Conservation (phyloP, 2,113 vertebrate genomes). For the Clupea harengus region DNA sequence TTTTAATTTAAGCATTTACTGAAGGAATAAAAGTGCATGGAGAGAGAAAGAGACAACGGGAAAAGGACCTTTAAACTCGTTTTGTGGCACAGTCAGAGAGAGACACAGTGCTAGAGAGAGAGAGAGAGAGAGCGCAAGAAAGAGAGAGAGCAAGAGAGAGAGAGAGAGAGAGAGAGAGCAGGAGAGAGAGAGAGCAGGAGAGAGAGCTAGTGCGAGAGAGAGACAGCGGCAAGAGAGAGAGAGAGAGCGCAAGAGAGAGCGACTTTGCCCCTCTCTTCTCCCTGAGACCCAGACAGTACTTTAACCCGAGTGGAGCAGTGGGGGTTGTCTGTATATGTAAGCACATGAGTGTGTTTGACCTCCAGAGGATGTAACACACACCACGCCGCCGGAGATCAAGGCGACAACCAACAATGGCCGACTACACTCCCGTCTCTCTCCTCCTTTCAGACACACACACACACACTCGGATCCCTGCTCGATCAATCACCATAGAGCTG, state of each 20-base stretch:
- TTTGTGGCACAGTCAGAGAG: not conserved
- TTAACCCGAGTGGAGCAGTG: not conserved
- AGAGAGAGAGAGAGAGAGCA: not conserved
- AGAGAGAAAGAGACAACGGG: not conserved
- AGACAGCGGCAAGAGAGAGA: not conserved
- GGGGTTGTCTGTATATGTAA: not conserved
- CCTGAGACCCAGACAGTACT: constrained; percentile 5
- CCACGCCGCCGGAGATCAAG: constrained; percentile 37
- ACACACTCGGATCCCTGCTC: constrained; percentile 24
- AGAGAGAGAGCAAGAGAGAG: not conserved
- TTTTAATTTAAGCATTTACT: not conserved
- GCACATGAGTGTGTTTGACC: constrained; percentile 26
- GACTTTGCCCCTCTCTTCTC: not conserved
- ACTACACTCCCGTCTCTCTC: constrained; percentile 30
- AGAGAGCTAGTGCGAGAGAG: not conserved
- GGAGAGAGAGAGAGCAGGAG: not conserved
- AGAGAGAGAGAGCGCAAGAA: not conserved
- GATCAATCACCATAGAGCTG: constrained; percentile 34
- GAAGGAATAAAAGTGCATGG: not conserved
- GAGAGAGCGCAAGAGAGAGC: not conserved
- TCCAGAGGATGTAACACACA: constrained; percentile 41
- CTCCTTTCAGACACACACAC: not conserved
- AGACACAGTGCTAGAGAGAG: not conserved
- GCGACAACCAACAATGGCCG: constrained; percentile 32
- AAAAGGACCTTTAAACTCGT: not conserved